These are phyloP conservation scores for Metaphire vulgaris DNA, from an alignment of 1,140 invertebrate species.

Conservation along the genomic window DNA sequence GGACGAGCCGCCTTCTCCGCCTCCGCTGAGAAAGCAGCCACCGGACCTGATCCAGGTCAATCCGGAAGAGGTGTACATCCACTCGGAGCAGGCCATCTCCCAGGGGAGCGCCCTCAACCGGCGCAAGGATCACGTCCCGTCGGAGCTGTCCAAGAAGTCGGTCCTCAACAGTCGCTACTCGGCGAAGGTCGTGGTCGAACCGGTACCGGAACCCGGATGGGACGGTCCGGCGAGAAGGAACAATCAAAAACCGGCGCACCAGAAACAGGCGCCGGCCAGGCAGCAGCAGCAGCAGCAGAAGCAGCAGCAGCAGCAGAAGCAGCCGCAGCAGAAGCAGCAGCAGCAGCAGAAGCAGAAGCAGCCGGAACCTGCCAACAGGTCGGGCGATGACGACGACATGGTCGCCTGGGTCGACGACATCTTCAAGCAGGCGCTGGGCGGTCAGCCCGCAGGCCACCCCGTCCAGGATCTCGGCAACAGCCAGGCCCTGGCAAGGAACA, in stretches of 20 bases:
- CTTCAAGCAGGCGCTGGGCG: not conserved
- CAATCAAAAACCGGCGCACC: not conserved
- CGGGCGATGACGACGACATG: not conserved
- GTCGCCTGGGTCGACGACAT: not conserved
- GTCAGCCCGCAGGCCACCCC: too few species aligned
- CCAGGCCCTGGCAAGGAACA: not conserved
- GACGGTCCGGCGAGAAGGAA: not conserved
- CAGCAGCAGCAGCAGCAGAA: not conserved
- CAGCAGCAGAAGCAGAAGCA: not conserved
- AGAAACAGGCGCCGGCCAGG: not conserved
- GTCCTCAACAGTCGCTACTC: not conserved
- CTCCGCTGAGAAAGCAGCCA: too few species aligned
- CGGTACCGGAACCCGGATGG: not conserved
- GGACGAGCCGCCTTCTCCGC: too few species aligned
- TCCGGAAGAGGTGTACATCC: too few species aligned
- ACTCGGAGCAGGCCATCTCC: not conserved
- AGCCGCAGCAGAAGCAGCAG: not conserved
- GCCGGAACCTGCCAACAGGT: too few species aligned
- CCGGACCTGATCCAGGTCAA: too few species aligned
- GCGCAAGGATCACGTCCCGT: not conserved
- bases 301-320: not conserved
- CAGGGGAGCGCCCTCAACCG: not conserved
- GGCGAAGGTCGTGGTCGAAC: too few species aligned
- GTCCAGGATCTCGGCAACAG: not conserved
- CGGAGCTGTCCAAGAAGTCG: not conserved